phyloP scores from a whole-genome alignment of 64 coral and sea anemone genomes.

The Stichodactyla helianthus region DNA sequence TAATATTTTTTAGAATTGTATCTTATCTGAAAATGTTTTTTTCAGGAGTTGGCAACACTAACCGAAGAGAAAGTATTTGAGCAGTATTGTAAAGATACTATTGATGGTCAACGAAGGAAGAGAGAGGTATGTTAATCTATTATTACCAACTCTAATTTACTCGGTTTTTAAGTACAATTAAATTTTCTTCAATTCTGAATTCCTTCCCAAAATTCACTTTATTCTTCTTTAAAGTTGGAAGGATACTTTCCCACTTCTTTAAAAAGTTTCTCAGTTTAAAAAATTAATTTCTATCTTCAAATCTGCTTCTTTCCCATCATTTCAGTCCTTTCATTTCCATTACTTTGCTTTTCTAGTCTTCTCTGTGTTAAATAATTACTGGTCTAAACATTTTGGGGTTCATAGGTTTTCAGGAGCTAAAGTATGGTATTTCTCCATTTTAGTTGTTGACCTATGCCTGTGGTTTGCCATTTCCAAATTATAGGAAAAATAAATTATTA shows the following conservation, averaged over 20 bases:
- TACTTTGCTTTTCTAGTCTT: too few species aligned
- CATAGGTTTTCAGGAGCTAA: too few species aligned
- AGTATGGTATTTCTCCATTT: too few species aligned
- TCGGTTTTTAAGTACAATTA: neutral
- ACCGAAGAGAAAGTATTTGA: constrained; percentile 59
- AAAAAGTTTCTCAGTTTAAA: neutral
- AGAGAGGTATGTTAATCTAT: neutral
- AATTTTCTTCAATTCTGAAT: neutral
- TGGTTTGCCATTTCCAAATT: too few species aligned
- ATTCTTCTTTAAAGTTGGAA: neutral
- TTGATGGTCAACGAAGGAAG: constrained; percentile 42
- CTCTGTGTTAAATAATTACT: too few species aligned
- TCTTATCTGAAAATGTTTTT: too few species aligned
- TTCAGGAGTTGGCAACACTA: constrained; percentile 50
- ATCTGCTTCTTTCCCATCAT: neutral
- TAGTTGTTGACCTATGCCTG: too few species aligned
- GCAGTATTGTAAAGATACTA: constrained; percentile 37
- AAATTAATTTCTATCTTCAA: neutral
- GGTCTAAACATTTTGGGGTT: too few species aligned
- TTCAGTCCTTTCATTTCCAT: neutral
- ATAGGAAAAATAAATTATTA: too few species aligned
- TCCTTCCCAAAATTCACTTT: neutral
- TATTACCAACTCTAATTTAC: too few species aligned
- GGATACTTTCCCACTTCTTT: neutral
- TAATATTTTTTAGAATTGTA: too few species aligned